phyloP scores from a whole-genome alignment of 2,113 vertebrate species.

The Lepisosteus oculatus region DNA sequence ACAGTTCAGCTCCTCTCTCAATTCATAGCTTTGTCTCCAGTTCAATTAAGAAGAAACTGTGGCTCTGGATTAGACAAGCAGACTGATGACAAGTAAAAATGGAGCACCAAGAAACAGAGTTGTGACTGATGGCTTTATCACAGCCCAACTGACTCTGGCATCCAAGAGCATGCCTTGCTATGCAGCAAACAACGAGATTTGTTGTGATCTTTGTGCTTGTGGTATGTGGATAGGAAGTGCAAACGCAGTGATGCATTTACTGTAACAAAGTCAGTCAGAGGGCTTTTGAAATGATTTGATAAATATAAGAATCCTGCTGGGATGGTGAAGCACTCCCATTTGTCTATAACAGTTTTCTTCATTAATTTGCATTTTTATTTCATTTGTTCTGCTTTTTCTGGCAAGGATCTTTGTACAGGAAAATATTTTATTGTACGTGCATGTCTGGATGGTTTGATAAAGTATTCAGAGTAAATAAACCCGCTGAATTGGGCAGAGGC shows the following conservation, averaged over 20 bases:
- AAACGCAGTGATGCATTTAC: not conserved
- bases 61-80: not conserved
- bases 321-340: not conserved
- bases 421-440: not conserved
- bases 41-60: constrained; percentile 7
- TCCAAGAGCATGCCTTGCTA: constrained; percentile 17
- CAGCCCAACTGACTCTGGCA: constrained; percentile 8
- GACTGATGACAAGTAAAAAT: constrained; percentile 8
- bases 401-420: not conserved
- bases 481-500: not conserved
- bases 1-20: not conserved
- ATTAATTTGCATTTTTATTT: not conserved
- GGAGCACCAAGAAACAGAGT: constrained; percentile 1
- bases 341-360: not conserved
- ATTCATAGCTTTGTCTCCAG: constrained; percentile 14
- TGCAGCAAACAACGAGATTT: not conserved
- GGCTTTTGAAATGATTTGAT: constrained; percentile 13
- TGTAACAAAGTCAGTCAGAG: constrained; percentile 11
- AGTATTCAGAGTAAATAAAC: not conserved
- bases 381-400: not conserved
- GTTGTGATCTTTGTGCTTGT: no score
- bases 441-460: not conserved
- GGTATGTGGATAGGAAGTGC: not conserved
- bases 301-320: not conserved
- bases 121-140: constrained; percentile 11